Conservation (phyloP, 2,113 vertebrate species). For the Archocentrus centrarchus region DNA sequence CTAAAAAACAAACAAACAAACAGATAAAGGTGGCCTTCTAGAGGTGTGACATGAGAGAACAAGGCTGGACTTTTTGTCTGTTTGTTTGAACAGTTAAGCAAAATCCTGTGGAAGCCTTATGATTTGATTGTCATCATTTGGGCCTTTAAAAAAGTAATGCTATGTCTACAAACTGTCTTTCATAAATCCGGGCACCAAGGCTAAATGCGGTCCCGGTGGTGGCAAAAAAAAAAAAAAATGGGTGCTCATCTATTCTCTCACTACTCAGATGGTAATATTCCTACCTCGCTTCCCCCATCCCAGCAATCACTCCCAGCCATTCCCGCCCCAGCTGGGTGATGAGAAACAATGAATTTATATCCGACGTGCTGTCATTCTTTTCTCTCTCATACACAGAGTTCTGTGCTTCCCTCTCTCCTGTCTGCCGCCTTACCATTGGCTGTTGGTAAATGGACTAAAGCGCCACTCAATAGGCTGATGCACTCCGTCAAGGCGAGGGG, state of each 20-base stretch:
- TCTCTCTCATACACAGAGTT: constrained; percentile 62
- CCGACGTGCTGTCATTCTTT: constrained; percentile 68
- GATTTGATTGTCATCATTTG: constrained; percentile 48
- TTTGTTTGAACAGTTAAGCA: constrained; percentile 33
- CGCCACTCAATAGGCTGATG: constrained; percentile 83
- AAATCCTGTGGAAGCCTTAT: constrained; percentile 10
- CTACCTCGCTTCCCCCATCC: constrained; percentile 60
- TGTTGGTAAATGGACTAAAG: constrained; percentile 84
- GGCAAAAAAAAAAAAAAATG: constrained; percentile 41
- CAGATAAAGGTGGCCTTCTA: constrained; percentile 12
- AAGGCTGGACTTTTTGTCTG: constrained; percentile 18
- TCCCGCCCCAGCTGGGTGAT: constrained; percentile 71
- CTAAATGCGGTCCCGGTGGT: constrained; percentile 29
- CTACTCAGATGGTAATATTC: constrained; percentile 62
- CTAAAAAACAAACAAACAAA: constrained; percentile 18
- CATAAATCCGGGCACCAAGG: constrained; percentile 12
- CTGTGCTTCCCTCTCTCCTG: constrained; percentile 57
- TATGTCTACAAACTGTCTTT: constrained; percentile 29
- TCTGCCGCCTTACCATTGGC: constrained; percentile 71
- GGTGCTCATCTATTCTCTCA: constrained; percentile 41
- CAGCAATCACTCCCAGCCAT: constrained; percentile 65
- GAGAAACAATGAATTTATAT: constrained; percentile 80
- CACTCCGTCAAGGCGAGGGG: constrained; percentile 82
- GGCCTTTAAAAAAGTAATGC: constrained; percentile 28
- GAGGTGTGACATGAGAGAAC: constrained; percentile 37